phyloP scores from a whole-genome alignment of 1,140 invertebrate species.

The Drosophila chauvacae region DNA sequence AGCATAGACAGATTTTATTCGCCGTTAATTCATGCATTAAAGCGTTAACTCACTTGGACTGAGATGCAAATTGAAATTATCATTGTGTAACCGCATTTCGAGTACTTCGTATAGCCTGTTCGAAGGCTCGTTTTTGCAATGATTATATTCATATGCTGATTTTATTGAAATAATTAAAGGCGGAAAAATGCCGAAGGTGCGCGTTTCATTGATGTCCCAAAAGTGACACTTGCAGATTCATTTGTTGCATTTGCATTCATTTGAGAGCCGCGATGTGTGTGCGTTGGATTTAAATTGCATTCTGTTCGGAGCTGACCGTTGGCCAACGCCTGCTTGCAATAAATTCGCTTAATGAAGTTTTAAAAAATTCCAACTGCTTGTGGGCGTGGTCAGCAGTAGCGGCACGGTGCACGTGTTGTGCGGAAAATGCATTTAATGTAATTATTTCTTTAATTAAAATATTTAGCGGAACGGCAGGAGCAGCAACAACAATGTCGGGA shows the following conservation, averaged over 20 bases:
- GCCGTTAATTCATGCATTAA: not conserved
- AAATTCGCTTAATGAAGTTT: slow-evolving; percentile 80
- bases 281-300: slow-evolving; percentile 64
- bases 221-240: slow-evolving; percentile 58
- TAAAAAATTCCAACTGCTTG: slow-evolving; percentile 47
- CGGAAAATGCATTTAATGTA: slow-evolving; percentile 68
- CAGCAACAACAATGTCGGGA: slow-evolving; percentile 33
- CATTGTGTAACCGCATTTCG: slow-evolving; percentile 53
- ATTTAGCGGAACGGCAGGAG: slow-evolving; percentile 63
- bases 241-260: slow-evolving; percentile 43
- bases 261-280: slow-evolving; percentile 19
- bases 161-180: slow-evolving; percentile 76
- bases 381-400: slow-evolving; percentile 18
- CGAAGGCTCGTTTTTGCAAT: slow-evolving; percentile 5
- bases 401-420: slow-evolving; percentile 31
- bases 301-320: slow-evolving; percentile 23
- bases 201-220: slow-evolving; percentile 71
- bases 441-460: slow-evolving; percentile 83
- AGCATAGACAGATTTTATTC: not conserved
- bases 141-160: slow-evolving; percentile 55
- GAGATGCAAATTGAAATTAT: slow-evolving; percentile 46
- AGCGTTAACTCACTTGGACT: not conserved
- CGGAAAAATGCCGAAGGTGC: slow-evolving; percentile 63
- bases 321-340: slow-evolving; percentile 49
- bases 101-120: slow-evolving; percentile 26